Conservation (phyloP, 2,113 vertebrate species). For the Callithrix jacchus region DNA sequence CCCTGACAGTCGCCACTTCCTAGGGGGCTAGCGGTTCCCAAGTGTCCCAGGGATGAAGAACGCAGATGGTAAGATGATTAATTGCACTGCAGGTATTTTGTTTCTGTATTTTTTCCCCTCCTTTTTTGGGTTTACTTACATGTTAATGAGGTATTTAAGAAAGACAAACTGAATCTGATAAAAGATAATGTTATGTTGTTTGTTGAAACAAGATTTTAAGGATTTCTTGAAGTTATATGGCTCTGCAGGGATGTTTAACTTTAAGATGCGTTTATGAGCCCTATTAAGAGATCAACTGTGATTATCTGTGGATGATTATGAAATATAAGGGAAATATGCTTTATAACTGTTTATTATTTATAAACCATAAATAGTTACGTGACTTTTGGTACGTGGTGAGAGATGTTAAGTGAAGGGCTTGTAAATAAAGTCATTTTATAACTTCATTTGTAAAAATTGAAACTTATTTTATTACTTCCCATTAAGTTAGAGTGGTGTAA, state of each 20-base stretch:
- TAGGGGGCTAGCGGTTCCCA: not conserved
- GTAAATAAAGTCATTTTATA: not conserved
- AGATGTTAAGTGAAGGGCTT: not conserved
- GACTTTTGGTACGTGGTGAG: not conserved
- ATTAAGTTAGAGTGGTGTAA: not conserved
- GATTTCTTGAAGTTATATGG: not conserved
- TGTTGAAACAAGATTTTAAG: not conserved
- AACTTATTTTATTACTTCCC: not conserved
- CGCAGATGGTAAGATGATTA: not conserved
- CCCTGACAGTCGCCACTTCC: not conserved
- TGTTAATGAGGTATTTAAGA: not conserved
- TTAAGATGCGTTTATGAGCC: not conserved
- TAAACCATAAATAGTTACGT: not conserved
- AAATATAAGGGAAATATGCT: not conserved
- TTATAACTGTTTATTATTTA: not conserved
- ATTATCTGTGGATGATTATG: not conserved
- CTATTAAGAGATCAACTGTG: not conserved
- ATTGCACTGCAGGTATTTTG: fast-evolving
- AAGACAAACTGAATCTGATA: not conserved
- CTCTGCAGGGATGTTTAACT: not conserved
- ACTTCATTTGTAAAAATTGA: not conserved
- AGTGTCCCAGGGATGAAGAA: not conserved
- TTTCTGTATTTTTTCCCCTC: not conserved
- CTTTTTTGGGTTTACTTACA: not conserved
- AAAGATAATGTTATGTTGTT: not conserved